A percentile compares a stretch with the other conserved stretches of the same genome.
phyloP scores from a whole-genome alignment of 1,140 invertebrate species.

The Drusus annulatus region DNA sequence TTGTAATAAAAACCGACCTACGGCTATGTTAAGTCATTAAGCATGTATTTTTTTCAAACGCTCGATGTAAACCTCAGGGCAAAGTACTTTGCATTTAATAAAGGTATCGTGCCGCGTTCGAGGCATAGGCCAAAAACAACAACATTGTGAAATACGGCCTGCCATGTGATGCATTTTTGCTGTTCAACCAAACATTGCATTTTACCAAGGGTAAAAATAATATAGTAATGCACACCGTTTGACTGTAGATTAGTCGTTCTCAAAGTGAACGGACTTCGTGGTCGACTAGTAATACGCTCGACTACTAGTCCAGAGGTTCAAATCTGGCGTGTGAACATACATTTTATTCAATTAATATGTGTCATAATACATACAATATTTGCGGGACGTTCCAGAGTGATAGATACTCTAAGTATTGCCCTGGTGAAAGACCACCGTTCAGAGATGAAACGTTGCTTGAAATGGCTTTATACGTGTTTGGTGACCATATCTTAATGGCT shows the following conservation, averaged over 20 bases:
- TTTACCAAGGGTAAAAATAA: background rate
- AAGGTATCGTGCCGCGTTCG: conserved; percentile 12
- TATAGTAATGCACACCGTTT: background rate
- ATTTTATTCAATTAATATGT: too few relatives aligned
- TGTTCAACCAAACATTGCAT: background rate
- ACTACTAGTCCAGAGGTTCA: too few relatives aligned
- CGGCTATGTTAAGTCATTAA: background rate
- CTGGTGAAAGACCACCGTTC: too few relatives aligned
- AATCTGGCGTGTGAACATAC: too few relatives aligned
- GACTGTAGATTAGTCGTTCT: background rate
- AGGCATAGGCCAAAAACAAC: conserved; percentile 15
- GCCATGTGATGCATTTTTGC: conserved; percentile 6
- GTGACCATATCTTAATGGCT: too few relatives aligned
- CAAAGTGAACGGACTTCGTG: too few relatives aligned
- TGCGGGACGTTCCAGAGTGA: too few relatives aligned
- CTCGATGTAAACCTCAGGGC: background rate
- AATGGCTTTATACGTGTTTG: too few relatives aligned
- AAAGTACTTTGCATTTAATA: conserved; percentile 5
- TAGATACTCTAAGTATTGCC: too few relatives aligned
- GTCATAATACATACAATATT: too few relatives aligned
- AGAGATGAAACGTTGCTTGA: too few relatives aligned
- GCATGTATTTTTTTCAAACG: background rate
- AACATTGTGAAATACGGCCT: background rate
- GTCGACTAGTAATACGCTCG: too few relatives aligned
- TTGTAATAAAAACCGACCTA: background rate